These are phyloP conservation scores for Spisula subtruncata DNA, from an alignment of 2,888 invertebrate species.

Conservation along the genomic window DNA sequence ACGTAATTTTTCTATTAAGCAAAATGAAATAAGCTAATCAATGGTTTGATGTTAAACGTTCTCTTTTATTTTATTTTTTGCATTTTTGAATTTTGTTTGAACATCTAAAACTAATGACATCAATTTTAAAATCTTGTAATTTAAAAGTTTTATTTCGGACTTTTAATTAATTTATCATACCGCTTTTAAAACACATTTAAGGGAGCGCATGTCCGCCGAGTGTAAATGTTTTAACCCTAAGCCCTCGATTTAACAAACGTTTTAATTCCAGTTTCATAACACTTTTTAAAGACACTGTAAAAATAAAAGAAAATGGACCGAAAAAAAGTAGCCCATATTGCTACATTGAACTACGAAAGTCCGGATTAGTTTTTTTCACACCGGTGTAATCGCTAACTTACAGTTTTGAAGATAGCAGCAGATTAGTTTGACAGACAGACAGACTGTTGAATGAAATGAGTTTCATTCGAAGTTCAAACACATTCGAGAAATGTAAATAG, in stretches of 20 bases:
- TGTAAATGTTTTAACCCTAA: background rate
- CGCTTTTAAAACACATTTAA: too few relatives aligned
- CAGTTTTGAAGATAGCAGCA: background rate
- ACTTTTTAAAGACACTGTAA: background rate
- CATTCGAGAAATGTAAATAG: background rate
- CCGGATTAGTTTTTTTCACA: background rate
- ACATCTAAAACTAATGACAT: background rate
- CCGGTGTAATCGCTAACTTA: background rate
- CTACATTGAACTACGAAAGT: background rate
- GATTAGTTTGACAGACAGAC: background rate
- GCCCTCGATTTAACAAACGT: background rate
- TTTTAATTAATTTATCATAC: too few relatives aligned
- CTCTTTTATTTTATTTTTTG: background rate
- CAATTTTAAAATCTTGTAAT: background rate
- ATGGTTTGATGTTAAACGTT: background rate
- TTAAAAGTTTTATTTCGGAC: background rate
- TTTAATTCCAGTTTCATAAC: background rate
- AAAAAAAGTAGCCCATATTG: background rate
- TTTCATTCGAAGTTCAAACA: conserved; percentile 1
- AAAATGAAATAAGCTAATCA: background rate
- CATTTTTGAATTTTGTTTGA: background rate
- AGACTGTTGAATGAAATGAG: background rate
- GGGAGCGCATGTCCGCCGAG: background rate
- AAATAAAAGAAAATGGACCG: background rate
- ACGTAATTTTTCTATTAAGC: background rate